Evolutionary conservation across 1,140 invertebrate species (phyloP).

Genomic region (Anagrus nilaparvatae): DNA sequence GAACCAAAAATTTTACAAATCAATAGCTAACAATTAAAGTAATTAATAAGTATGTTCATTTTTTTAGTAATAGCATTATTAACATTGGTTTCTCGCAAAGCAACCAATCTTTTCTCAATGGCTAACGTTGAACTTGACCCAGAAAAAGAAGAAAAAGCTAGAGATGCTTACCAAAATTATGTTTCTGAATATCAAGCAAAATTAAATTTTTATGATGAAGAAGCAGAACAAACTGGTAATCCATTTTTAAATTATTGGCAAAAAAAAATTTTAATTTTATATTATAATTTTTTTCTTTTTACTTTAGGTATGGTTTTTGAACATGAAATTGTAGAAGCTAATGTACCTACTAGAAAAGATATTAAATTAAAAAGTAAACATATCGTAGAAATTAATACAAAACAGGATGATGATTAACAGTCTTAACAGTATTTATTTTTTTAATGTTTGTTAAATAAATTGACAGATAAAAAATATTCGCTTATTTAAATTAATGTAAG

Average conservation of each 20-base stretch:
- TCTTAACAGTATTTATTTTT: too few relatives aligned
- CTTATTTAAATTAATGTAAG: slow-evolving; percentile 2
- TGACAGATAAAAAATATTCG: not conserved
- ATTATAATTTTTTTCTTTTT: not conserved
- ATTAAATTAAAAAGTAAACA: slow-evolving; percentile 30
- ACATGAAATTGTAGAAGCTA: slow-evolving; percentile 23
- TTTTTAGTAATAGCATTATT: slow-evolving; percentile 28
- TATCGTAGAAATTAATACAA: slow-evolving; percentile 24
- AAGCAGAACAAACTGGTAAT: slow-evolving; percentile 20
- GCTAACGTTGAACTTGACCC: slow-evolving; percentile 26
- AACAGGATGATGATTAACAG: slow-evolving; percentile 10
- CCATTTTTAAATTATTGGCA: too few relatives aligned
- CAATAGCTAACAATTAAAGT: not conserved
- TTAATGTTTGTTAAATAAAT: not conserved
- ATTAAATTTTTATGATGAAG: slow-evolving; percentile 16
- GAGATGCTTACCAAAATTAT: slow-evolving; percentile 32
- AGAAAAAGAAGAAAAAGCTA: slow-evolving; percentile 25
- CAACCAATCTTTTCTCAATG: slow-evolving; percentile 22
- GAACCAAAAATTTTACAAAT: not conserved
- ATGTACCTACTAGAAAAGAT: slow-evolving; percentile 24
- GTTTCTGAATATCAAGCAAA: slow-evolving; percentile 28
- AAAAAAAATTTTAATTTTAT: not conserved
- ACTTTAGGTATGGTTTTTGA: slow-evolving; percentile 26
- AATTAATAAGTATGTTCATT: too few relatives aligned
- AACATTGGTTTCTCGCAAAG: slow-evolving; percentile 24